Conservation (phyloP, 2,888 invertebrate genomes). For the Eristalinus sepulchralis region DNA sequence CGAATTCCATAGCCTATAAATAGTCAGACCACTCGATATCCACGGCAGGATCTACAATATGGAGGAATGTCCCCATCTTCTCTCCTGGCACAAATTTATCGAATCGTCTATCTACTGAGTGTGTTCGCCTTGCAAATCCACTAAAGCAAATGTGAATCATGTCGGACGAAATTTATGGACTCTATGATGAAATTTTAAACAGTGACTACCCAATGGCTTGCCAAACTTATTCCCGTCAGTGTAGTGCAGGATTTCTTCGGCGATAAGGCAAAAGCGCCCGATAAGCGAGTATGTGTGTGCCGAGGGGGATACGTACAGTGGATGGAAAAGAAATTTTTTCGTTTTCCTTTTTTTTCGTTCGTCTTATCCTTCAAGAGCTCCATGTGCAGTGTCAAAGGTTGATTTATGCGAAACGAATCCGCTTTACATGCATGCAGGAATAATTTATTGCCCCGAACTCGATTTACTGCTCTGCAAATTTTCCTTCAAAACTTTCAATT, state of each 20-base stretch:
- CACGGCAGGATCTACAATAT: too few relatives aligned
- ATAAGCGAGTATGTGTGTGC: constrained; percentile 40
- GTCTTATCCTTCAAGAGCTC: constrained; percentile 7
- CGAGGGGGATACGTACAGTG: constrained; percentile 14
- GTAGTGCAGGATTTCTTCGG: constrained; percentile 35
- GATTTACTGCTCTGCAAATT: constrained; percentile 63
- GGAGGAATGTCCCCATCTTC: background rate
- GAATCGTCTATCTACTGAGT: background rate
- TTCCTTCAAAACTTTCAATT: constrained; percentile 47
- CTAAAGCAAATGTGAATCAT: constrained; percentile 56
- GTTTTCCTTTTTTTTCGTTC: constrained; percentile 23
- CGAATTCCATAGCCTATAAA: background rate
- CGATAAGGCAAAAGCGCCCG: constrained; percentile 66
- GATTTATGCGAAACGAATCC: constrained; percentile 70
- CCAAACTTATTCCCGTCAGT: constrained; percentile 64
- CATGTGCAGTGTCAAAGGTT: constrained; percentile 64
- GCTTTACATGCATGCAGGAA: constrained; percentile 66
- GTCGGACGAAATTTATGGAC: constrained; percentile 69
- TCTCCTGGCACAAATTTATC: background rate
- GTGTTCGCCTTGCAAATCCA: constrained; percentile 44
- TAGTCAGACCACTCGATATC: background rate
- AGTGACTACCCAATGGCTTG: constrained; percentile 54
- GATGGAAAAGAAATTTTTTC: constrained; percentile 63
- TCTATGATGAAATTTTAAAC: constrained; percentile 69
- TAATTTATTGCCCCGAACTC: constrained; percentile 62